Conservation (phyloP, 2,888 invertebrate species). For the Ethmia dodecea region DNA sequence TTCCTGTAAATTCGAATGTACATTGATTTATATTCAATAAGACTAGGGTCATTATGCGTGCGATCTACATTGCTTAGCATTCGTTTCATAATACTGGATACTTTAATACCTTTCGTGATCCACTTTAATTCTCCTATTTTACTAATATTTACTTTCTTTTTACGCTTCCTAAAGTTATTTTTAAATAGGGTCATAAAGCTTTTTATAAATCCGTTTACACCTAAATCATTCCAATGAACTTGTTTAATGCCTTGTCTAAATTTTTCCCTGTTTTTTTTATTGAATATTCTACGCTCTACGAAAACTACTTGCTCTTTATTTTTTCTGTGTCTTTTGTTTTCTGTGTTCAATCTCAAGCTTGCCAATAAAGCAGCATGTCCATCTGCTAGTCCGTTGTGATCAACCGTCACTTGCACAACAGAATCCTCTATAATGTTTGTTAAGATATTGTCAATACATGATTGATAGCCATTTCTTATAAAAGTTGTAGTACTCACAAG, state of each 20-base stretch:
- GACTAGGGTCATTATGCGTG: background rate
- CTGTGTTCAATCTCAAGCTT: background rate
- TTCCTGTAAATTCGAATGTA: background rate
- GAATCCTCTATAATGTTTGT: background rate
- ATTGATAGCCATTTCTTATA: background rate
- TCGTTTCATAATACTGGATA: background rate
- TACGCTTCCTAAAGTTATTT: background rate
- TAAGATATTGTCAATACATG: background rate
- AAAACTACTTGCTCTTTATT: background rate
- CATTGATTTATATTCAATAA: background rate
- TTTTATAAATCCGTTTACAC: background rate
- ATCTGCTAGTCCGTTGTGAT: background rate
- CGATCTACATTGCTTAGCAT: background rate
- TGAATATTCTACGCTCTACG: background rate
- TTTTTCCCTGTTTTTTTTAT: background rate
- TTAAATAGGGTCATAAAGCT: background rate
- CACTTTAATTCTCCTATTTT: background rate
- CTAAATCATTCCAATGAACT: background rate
- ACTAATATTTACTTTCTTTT: background rate
- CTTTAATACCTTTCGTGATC: slow-evolving; percentile 1
- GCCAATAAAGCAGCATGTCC: background rate
- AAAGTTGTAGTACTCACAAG: background rate
- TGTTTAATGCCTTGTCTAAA: too few relatives aligned
- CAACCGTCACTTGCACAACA: background rate
- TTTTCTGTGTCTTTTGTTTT: background rate